Base-by-base conservation (phyloP, 2,113 vertebrate genomes). In the Rhinolophus sinicus region DNA sequence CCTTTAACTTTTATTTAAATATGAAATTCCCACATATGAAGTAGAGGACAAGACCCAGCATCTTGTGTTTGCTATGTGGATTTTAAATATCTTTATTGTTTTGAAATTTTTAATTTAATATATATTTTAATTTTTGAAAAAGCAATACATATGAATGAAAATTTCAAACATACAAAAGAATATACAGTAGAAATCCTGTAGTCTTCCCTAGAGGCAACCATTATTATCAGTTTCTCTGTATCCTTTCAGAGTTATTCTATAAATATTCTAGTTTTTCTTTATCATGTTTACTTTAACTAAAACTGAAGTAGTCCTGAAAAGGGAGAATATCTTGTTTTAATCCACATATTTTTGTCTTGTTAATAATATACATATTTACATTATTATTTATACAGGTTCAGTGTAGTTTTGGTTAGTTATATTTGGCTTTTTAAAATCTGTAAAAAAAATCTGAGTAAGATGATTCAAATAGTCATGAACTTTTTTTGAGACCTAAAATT, bases 361-460 rank as follows among this genome's bases (percentile, higher is more conserved):
- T 88, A 93, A n/a, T 77, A 80, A 35, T 91, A 18, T 52, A 33
- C 69, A 12, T 96, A 75, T 77, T 88, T 93, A 11, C 12, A 82
- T 64, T 76, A 33, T 72, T 83, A 54, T 76, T 88, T 54, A 77
- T 47, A 88, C 6, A 60, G 30, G 18, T 7, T 93, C 28, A 92
- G 0, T 93, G 8, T 73, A 89, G 62, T 86, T 92, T 85, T 84
- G 22, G 8, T 65, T 56, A 14, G 26, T 65, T 62, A 28, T 86
- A 80, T 75, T 93, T 90, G 40, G 19, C 6, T 86, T 97, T 72
- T 80, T 54, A 22, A 47, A 89, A 89, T n/a, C 22, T 73, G 3
- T 24, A 90, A 80, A 75, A 67, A 95, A 88, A 88, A 40, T 52
- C 15, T 62, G 47, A 94, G 33, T 62, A 82, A 65, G 60, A 28